Evolutionary conservation across 2,797 vertebrate species (phyloP).

Genomic region (Thalassophryne amazonica): DNA sequence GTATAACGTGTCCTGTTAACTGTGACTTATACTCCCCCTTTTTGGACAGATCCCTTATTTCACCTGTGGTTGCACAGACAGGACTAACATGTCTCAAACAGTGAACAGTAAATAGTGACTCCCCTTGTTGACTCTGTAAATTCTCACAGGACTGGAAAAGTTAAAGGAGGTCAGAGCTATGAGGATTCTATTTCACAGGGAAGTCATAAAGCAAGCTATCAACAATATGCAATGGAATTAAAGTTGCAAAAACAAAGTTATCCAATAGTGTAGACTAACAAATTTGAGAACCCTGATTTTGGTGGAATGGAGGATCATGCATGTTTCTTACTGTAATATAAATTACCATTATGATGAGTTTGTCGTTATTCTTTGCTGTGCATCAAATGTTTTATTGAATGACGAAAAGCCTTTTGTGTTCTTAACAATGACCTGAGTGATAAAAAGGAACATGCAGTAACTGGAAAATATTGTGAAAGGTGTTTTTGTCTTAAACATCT

Average conservation of each 20-base stretch:
- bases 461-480: too few relatives aligned
- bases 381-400: too few relatives aligned
- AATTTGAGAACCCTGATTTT: too few relatives aligned
- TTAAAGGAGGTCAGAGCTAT: background rate
- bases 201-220: conserved; percentile 45
- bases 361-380: too few relatives aligned
- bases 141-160: conserved; percentile 8
- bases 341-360: too few relatives aligned
- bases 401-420: too few relatives aligned
- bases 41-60: conserved; percentile 26
- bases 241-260: conserved; percentile 36
- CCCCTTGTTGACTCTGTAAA: conserved; percentile 7
- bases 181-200: conserved; percentile 42
- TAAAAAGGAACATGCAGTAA: too few relatives aligned
- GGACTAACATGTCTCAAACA: conserved; percentile 8
- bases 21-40: background rate
- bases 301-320: too few relatives aligned
- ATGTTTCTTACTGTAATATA: too few relatives aligned
- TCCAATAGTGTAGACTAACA: too few relatives aligned
- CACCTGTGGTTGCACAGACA: conserved; percentile 48
- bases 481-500: too few relatives aligned
- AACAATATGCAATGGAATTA: conserved; percentile 40
- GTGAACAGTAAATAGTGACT: conserved; percentile 27
- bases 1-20: conserved; percentile 21
- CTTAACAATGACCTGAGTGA: too few relatives aligned